Evolutionary conservation across 2,797 vertebrate species (phyloP).

Genomic region (Periophthalmus magnuspinnatus): DNA sequence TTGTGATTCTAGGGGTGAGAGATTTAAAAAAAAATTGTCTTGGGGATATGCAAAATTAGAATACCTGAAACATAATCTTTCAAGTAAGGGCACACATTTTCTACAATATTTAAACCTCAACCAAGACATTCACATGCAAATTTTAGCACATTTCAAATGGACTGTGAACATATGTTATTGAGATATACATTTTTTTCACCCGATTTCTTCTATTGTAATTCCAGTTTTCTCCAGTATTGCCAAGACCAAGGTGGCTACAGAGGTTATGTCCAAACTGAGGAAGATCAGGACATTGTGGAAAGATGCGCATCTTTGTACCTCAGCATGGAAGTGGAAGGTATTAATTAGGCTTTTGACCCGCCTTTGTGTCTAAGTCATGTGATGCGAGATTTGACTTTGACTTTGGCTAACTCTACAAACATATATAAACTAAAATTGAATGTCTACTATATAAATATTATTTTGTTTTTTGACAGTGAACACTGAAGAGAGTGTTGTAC

Average conservation of each 20-base stretch:
- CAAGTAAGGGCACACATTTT: background rate
- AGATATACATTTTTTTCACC: no score
- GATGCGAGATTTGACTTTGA: background rate
- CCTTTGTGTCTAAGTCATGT: background rate
- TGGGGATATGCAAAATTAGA: background rate
- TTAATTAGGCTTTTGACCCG: background rate
- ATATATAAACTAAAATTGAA: background rate
- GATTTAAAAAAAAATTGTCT: background rate
- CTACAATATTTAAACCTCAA: background rate
- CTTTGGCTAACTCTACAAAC: background rate
- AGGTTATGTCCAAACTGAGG: constrained; percentile 34
- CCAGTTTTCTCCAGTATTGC: constrained; percentile 77
- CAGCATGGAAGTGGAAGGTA: constrained; percentile 24
- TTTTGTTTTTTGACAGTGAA: constrained; percentile 26
- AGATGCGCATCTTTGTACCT: constrained; percentile 33
- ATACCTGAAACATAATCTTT: background rate
- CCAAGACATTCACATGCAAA: background rate
- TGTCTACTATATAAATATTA: background rate
- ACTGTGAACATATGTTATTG: background rate
- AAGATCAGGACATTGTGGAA: background rate
- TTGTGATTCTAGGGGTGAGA: background rate
- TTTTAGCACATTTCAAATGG: background rate
- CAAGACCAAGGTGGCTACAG: constrained; percentile 55
- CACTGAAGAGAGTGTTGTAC: constrained; percentile 54
- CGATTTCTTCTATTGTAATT: background rate